Conservation (phyloP, 2,888 invertebrate genomes). For the Rhagonycha lutea region DNA sequence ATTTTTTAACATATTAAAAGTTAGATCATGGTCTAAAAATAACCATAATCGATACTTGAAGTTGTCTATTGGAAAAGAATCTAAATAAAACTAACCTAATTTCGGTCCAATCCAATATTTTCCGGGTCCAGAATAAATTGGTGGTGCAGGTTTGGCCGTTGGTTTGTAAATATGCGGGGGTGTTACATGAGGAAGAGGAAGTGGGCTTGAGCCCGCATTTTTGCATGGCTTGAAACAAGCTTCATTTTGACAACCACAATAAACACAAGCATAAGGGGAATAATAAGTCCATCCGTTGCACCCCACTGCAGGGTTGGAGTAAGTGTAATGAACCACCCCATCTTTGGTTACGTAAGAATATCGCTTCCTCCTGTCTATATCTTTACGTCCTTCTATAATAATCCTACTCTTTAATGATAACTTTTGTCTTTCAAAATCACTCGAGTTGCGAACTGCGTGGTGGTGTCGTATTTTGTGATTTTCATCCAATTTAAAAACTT, state of each 20-base stretch:
- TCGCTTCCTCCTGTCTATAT: conserved; percentile 30
- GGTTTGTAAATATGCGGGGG: neutral
- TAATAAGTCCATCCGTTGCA: conserved; percentile 31
- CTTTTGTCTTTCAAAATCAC: neutral
- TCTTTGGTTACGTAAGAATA: conserved; percentile 32
- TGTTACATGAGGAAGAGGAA: conserved; percentile 1
- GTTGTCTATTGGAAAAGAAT: neutral
- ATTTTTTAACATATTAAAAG: neutral
- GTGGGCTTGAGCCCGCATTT: conserved; percentile 1
- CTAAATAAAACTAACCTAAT: conserved; percentile 21
- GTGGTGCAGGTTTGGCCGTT: conserved; percentile 12
- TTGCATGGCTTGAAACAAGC: conserved; percentile 18
- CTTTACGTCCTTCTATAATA: conserved; percentile 2
- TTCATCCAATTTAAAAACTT: neutral
- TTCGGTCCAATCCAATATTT: conserved; percentile 29
- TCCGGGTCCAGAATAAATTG: conserved; percentile 26
- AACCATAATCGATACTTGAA: neutral
- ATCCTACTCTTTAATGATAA: conserved; percentile 6
- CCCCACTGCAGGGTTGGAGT: conserved; percentile 21
- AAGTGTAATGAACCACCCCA: conserved; percentile 33
- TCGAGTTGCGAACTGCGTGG: neutral
- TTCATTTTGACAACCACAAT: conserved; percentile 19
- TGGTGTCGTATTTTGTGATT: conserved; percentile 21
- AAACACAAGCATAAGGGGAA: conserved; percentile 17
- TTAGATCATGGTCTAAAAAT: neutral